Percentiles rank a stretch among this genome's conserved stretches.
phyloP scores from a whole-genome alignment of 2,113 vertebrate genomes.

The Clarias macrocephalus region DNA sequence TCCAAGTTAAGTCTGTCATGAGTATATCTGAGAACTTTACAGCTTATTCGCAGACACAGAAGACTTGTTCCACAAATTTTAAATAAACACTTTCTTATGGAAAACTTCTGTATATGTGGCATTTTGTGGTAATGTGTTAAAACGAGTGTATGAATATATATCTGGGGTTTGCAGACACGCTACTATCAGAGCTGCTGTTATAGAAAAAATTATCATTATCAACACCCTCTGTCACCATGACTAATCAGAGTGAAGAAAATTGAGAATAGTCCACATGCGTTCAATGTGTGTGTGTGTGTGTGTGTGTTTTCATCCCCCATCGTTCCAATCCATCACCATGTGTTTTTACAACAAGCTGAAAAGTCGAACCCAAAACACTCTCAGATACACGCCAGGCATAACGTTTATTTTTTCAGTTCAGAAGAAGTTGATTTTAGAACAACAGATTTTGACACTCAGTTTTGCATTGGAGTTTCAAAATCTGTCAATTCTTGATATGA shows the following conservation, averaged over 20 bases:
- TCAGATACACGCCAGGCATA: background rate
- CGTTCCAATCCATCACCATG: background rate
- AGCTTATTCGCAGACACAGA: background rate
- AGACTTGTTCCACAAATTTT: background rate
- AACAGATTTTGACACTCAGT: too few species aligned
- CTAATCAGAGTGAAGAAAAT: background rate
- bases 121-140: background rate
- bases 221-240: background rate
- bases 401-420: background rate
- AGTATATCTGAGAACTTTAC: too few species aligned
- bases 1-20: too few species aligned
- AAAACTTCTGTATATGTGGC: background rate
- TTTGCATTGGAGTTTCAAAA: too few species aligned
- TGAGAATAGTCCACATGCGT: background rate
- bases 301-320: background rate
- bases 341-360: constrained; percentile 19
- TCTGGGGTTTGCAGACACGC: background rate
- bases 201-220: background rate
- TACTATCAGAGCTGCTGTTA: background rate
- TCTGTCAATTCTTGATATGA: background rate
- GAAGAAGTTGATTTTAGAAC: background rate
- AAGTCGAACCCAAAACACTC: background rate
- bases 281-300: background rate
- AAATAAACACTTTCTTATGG: background rate
- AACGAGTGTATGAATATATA: too few species aligned